These are phyloP conservation scores for Aphelinus atriplicis DNA, from an alignment of 1,140 invertebrate species.

Conservation along the genomic window DNA sequence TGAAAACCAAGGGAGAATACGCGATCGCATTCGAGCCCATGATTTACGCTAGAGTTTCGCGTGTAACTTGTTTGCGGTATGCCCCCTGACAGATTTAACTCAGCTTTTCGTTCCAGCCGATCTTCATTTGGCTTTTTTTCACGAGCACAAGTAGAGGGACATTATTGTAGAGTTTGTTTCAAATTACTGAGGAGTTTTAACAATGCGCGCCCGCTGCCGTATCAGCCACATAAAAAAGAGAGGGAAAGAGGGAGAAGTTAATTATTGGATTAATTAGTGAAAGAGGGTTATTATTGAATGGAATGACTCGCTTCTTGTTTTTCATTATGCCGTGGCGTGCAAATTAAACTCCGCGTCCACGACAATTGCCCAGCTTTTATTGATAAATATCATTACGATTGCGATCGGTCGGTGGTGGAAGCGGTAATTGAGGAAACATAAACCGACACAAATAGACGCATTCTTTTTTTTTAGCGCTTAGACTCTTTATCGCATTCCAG, in stretches of 20 bases:
- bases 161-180: slow-evolving; percentile 27
- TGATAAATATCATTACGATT: background rate
- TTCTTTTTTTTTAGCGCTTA: background rate
- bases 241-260: background rate
- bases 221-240: background rate
- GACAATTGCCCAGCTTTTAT: background rate
- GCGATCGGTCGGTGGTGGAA: too few relatives aligned
- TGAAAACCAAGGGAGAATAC: slow-evolving; percentile 43
- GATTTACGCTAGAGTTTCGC: slow-evolving; percentile 21
- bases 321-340: background rate
- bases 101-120: background rate
- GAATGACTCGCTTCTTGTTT: background rate
- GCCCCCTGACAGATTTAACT: slow-evolving; percentile 13
- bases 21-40: slow-evolving; percentile 21
- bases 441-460: too few relatives aligned
- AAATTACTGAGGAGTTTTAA: slow-evolving; percentile 24
- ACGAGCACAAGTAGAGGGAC: background rate
- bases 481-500: background rate
- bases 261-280: slow-evolving; percentile 18
- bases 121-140: slow-evolving; percentile 27
- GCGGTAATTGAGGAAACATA: too few relatives aligned
- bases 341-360: too few relatives aligned
- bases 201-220: background rate
- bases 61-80: slow-evolving; percentile 22
- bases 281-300: slow-evolving; percentile 6